A percentile compares a stretch with the other conserved stretches of the same genome.
phyloP scores from a whole-genome alignment of 2,888 invertebrate genomes.

The Bruchidius siliquastri region DNA sequence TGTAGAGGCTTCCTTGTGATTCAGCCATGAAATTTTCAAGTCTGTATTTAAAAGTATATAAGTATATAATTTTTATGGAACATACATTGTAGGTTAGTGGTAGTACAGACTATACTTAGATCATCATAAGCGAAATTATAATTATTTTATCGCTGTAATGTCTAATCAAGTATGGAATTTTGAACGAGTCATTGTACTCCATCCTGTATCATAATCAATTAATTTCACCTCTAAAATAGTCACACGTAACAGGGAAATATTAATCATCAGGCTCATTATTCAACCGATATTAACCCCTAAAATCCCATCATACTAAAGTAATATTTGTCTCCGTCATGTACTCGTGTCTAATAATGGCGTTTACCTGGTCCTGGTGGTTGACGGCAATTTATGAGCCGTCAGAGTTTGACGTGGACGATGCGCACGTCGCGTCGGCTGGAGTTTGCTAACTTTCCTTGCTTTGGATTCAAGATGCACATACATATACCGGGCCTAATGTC shows the following conservation, averaged over 20 bases:
- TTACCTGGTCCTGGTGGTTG: not conserved
- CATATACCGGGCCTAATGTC: too few relatives aligned
- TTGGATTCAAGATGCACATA: too few relatives aligned
- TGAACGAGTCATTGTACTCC: too few relatives aligned
- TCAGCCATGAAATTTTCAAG: too few relatives aligned
- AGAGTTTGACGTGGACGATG: not conserved
- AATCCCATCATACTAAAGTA: not conserved
- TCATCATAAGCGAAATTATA: too few relatives aligned
- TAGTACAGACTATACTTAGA: too few relatives aligned
- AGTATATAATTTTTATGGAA: too few relatives aligned
- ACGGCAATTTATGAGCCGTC: not conserved
- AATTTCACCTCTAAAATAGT: not conserved
- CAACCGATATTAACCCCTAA: not conserved
- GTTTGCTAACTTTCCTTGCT: not conserved
- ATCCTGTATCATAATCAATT: not conserved
- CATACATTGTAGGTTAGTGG: too few relatives aligned
- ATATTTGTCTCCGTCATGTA: not conserved
- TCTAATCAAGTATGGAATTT: too few relatives aligned
- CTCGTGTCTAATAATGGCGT: not conserved
- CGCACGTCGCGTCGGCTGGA: not conserved
- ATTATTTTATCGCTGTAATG: too few relatives aligned
- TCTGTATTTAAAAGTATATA: too few relatives aligned
- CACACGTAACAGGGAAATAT: not conserved
- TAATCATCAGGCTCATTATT: not conserved
- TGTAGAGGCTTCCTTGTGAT: too few relatives aligned